Base-by-base conservation (phyloP, 1,140 invertebrate species). In the Heliconius himera region DNA sequence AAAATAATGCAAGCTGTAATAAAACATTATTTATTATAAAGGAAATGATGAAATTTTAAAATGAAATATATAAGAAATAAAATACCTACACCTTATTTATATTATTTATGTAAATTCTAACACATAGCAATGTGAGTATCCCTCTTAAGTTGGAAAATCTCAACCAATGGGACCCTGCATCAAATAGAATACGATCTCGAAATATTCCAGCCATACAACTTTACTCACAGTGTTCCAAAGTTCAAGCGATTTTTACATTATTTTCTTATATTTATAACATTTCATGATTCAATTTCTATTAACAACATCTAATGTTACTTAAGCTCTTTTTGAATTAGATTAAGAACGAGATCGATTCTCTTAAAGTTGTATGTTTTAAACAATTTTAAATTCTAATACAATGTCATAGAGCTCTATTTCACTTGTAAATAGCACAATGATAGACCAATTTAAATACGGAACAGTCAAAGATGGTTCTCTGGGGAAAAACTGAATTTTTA, bases 401-500 rank as follows among this genome's bases (percentile, higher is more conserved):
- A 2, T 6, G 0, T 0, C 0, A 0, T 86, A 87, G 74, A 77
- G 88, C 84, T 76, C 6, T 76, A 80, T 84, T 82, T 90, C 0
- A 26, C 74, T 74, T 84, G 85, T 11, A 60, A 3, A 16, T 1
- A 70, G 16, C 3, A 73, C 81, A 89, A 89, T 87, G 88, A 92
- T 93, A 93, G 88, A 90, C 81, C 89, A 90, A 90, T 92, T 92
- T 88, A 89, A 91, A 93, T 91, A 93, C 90, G 88, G 90, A 92
- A 90, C 89, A 85, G 84, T 87, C 82, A 85, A 93, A 94, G 93
- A 94, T 94, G 91, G 91, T 92, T 93, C 93, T 94, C 91, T 90
- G 88, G 93, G 93, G 93, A 93, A 93, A 92, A 94, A 84, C 90
- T 81, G 83, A 79, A 76, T 76, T 75, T 38, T 36, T 16, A 20